phyloP scores from a whole-genome alignment of 1,140 invertebrate species.

The Aphidius ervi region DNA sequence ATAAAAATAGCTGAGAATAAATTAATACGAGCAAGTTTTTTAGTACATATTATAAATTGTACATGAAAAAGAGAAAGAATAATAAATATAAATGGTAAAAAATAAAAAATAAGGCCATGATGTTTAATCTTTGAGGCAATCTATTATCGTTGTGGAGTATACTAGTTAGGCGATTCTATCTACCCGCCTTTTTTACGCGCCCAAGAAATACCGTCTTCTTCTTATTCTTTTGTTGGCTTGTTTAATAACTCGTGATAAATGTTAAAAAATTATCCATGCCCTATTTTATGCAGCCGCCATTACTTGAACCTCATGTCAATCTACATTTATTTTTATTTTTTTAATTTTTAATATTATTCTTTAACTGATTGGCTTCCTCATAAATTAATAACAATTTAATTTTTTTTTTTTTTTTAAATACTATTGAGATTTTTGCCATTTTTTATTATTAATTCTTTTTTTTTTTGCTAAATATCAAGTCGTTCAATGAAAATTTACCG shows the following conservation, averaged over 20 bases:
- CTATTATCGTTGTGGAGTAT: slow-evolving; percentile 45
- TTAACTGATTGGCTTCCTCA: background rate
- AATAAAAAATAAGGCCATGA: slow-evolving; percentile 22
- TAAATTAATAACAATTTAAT: background rate
- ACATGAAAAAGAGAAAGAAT: background rate
- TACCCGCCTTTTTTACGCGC: slow-evolving; percentile 46
- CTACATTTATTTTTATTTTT: slow-evolving; percentile 17
- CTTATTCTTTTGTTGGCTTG: slow-evolving; percentile 42
- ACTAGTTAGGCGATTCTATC: slow-evolving; percentile 51
- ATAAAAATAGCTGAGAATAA: background rate
- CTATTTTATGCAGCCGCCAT: slow-evolving; percentile 3
- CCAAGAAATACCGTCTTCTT: slow-evolving; percentile 32
- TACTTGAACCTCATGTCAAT: background rate
- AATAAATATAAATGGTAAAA: slow-evolving; percentile 14
- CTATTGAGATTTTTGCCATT: no score
- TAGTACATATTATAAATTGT: no score
- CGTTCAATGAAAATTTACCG: no score
- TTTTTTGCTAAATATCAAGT: no score
- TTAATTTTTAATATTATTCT: background rate
- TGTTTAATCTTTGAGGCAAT: slow-evolving; percentile 46
- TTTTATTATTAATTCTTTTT: background rate
- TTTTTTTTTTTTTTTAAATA: slow-evolving; percentile 12
- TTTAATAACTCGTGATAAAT: slow-evolving; percentile 54
- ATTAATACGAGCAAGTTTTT: no score
- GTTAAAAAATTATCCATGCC: slow-evolving; percentile 28